Conservation (phyloP, 1,140 invertebrate genomes). For the Drosophila parabipectinata region DNA sequence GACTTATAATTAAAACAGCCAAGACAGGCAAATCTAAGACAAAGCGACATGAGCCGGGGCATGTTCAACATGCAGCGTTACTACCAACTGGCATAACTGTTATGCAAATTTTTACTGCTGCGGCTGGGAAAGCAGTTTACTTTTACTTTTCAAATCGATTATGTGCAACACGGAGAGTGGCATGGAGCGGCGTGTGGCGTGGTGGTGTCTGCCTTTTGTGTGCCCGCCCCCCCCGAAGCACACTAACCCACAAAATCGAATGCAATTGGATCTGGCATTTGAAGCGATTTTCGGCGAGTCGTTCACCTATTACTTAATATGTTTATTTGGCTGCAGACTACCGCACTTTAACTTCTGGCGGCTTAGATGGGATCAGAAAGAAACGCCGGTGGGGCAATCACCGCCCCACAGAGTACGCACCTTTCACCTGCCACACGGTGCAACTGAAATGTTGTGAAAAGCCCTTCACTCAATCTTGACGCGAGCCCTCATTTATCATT, state of each 20-base stretch:
- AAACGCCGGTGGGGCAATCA: constrained; percentile 10
- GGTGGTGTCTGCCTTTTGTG: constrained; percentile 6
- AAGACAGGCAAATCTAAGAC: constrained; percentile 27
- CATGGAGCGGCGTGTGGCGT: neutral
- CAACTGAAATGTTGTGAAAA: constrained; percentile 2
- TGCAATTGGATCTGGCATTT: constrained; percentile 12
- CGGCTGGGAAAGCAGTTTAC: constrained; percentile 59
- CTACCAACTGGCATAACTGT: constrained; percentile 35
- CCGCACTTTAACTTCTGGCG: constrained; percentile 34
- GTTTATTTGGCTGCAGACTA: neutral
- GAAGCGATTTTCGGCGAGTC: constrained; percentile 25
- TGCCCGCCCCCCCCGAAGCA: constrained; percentile 26
- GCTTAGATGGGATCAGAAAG: constrained; percentile 4
- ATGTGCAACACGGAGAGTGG: constrained; percentile 11
- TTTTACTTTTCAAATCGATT: constrained; percentile 71
- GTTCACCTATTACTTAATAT: constrained; percentile 39
- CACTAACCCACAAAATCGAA: constrained; percentile 44
- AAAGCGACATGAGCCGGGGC: constrained; percentile 20
- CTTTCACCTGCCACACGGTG: constrained; percentile 26
- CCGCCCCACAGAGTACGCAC: constrained; percentile 6
- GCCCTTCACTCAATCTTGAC: constrained; percentile 11
- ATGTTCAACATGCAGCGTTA: constrained; percentile 17
- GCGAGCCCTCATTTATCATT: constrained; percentile 6
- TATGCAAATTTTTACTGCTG: constrained; percentile 57
- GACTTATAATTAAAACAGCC: constrained; percentile 34